Evolutionary conservation across 2,888 invertebrate species (phyloP), one percentile per base, ranked within the genome.

Genomic region (Heteromurus nitidus): DNA sequence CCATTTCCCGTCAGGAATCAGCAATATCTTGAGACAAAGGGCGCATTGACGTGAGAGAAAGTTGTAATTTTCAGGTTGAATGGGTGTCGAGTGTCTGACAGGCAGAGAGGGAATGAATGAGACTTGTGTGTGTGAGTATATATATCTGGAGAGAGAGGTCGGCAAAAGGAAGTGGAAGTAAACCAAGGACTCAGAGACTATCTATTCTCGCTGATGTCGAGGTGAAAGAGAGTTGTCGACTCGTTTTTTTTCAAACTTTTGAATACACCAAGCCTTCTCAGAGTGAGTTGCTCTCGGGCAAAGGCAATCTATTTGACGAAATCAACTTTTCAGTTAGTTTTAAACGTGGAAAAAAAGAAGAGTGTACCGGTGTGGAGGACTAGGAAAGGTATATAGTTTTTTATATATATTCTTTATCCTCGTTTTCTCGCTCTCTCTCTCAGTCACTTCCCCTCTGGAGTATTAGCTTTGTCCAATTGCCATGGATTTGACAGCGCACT

Each of bases 41-140:
- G 50, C n/a, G 73, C 73, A 73, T 60, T 80, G 80, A 64, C 42
- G 74, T 68, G 74, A 62, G 47, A 65, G 60, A 67, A 70, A 70
- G 70, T 81, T 70, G 75, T 81, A 81, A 81, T 81, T 81, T 81
- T 75, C 81, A 70, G 62, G 70, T 64, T 70, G 75, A 81, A 65
- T 75, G 70, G 55, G 31, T 69, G 31, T 50, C 22, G 75, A 68
- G 62, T 69, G 73, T 50, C 30, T 80, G 72, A 73, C 60, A 68
- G 67, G 42, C n/a, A n/a, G 30, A 62, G 18, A 70, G 1, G 50
- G 55, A 22, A 31, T 50, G 16, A 69, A 53, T 69, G 69, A 69
- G 16, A 69, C 44, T 47, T 5, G 9, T 20, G n/a, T 47, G 47
- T 67, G 24, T 22, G 44, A 44, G n/a, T n/a, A n/a, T n/a, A n/a